Conservation (phyloP, 2,888 invertebrate species). For the Barypeithes pellucidus region DNA sequence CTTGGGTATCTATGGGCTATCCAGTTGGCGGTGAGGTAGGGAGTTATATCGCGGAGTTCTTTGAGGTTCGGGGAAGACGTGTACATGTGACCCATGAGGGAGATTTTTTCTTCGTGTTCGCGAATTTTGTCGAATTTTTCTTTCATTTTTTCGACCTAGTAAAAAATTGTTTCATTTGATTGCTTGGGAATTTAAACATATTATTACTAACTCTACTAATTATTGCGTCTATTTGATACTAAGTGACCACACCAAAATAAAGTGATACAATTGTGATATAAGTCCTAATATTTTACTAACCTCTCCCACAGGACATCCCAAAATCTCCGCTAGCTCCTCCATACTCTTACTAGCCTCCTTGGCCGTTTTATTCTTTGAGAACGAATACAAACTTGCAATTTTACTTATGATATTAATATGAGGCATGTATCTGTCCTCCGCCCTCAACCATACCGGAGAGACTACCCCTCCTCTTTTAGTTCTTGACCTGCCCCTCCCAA, state of each 20-base stretch:
- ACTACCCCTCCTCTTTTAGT: conserved; percentile 71
- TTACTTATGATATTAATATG: conserved; percentile 93
- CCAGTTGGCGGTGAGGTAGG: conserved; percentile 86
- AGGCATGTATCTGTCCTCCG: conserved; percentile 86
- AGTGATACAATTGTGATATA: neutral
- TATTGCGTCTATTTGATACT: no score
- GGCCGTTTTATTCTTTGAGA: conserved; percentile 62
- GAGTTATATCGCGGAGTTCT: conserved; percentile 84
- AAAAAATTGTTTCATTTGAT: neutral
- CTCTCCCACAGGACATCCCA: conserved; percentile 75
- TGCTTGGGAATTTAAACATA: neutral
- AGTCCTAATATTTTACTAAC: conserved; percentile 62
- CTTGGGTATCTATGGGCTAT: conserved; percentile 85
- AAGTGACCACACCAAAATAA: neutral
- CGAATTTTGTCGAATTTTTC: conserved; percentile 79
- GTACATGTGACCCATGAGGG: conserved; percentile 84
- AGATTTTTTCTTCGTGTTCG: conserved; percentile 68
- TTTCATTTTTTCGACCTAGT: conserved; percentile 75
- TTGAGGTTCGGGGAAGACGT: conserved; percentile 86
- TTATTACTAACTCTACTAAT: no score
- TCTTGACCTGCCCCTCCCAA: conserved; percentile 72
- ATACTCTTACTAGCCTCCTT: conserved; percentile 60
- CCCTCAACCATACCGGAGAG: conserved; percentile 79
- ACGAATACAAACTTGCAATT: conserved; percentile 75
- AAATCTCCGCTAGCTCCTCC: conserved; percentile 66